These are phyloP conservation scores for Kryphioiulus occultus DNA, from an alignment of 2,888 invertebrate genomes.

Conservation along the genomic window DNA sequence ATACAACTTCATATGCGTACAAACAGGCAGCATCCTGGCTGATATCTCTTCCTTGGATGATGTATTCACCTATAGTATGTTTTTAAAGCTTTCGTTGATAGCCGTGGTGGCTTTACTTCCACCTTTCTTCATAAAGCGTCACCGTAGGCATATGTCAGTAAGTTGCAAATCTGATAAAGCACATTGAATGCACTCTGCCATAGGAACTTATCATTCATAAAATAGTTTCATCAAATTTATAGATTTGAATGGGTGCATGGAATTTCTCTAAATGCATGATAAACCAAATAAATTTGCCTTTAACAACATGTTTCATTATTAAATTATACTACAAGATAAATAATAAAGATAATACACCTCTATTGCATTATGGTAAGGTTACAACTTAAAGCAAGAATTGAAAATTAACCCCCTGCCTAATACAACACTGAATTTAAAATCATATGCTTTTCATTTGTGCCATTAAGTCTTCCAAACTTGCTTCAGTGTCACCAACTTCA, in stretches of 20 bases:
- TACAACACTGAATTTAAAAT: slow-evolving; percentile 56
- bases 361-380: background rate
- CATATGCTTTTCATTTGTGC: slow-evolving; percentile 88
- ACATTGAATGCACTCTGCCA: background rate
- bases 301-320: background rate
- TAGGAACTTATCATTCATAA: background rate
- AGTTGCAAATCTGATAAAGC: background rate
- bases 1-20: slow-evolving; percentile 70
- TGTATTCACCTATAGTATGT: slow-evolving; percentile 62
- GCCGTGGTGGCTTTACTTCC: slow-evolving; percentile 57
- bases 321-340: background rate
- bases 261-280: background rate
- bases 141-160: background rate
- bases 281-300: background rate
- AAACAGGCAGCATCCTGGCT: slow-evolving; percentile 68
- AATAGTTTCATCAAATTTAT: too few relatives aligned
- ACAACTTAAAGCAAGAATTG: background rate
- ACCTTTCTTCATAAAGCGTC: slow-evolving; percentile 51
- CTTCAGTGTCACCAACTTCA: slow-evolving; percentile 50
- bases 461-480: slow-evolving; percentile 84
- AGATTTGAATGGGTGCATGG: too few relatives aligned
- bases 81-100: slow-evolving; percentile 61
- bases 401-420: background rate
- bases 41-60: slow-evolving; percentile 65
- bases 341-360: background rate